Evolutionary conservation across 2,797 vertebrate species (phyloP), one percentile per base, ranked within the genome.

Genomic region (Phrynocephalus forsythii): DNA sequence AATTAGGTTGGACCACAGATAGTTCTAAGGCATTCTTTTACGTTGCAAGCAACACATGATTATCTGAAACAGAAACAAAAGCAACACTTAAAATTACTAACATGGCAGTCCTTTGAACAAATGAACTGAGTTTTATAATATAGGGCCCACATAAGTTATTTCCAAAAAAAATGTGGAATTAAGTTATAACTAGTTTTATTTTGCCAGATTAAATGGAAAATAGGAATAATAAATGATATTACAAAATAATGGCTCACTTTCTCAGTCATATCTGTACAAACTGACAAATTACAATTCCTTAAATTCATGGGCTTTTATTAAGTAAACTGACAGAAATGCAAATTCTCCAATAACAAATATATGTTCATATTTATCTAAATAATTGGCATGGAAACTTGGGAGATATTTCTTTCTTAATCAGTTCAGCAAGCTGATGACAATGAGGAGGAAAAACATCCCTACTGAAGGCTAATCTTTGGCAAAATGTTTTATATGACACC

Each of bases 401-500:
- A 73, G 60, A 68, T 33, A 10, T 28, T 26, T 22, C 13, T 56
- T 56, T 56, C 52, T 56, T 56, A 56, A 9, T 56, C 52, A 56
- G 9, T 56, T 56, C 50, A 56, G 76, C 67, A 76, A 44, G 33
- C 33, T 83, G 63, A 67, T 68, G 26, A 30, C 10, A 87, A 44
- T 5, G 38, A 87, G 60, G 28, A 66, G 0, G 10, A 26, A 44
- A 44, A 48, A 9, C 16, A 16, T 84, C 75, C 20, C 69, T 67
- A 1, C 44, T 83, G 56, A 84, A 63, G 91, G 48, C 67, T 69
- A 8, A 0, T 38, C 76, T n/a, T 83, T 78, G 63, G 30, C 67
- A 86, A 89, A 89, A 91, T 83, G 87, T n/a, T 0, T 3, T 76
- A 85, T 88, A 6, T 69, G 77, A 93, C 86, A 77, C 33, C 52